These are phyloP conservation scores for Haliclona indistincta DNA, from an alignment of 37 sponge, comb jelly and placozoan genomes.

Conservation along the genomic window DNA sequence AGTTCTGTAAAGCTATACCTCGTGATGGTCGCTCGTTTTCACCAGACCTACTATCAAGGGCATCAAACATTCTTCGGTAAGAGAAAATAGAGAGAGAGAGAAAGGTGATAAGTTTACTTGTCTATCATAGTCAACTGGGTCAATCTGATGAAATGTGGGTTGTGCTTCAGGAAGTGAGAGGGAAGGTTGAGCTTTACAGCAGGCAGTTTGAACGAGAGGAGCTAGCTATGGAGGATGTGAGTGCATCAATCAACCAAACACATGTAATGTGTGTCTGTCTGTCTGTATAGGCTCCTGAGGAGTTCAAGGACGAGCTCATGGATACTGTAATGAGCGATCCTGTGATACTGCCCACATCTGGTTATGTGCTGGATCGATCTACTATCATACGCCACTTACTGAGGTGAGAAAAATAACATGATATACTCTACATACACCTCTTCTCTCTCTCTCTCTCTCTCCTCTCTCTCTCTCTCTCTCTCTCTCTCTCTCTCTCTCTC, in stretches of 20 bases:
- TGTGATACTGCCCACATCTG: conserved; percentile 84
- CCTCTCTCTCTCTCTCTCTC: conserved; percentile 14
- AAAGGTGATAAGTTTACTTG: too few relatives aligned
- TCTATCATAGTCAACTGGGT: too few relatives aligned
- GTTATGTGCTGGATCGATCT: conserved; percentile 76
- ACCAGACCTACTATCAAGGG: conserved; percentile 67
- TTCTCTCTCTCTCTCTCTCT: conserved; percentile 9
- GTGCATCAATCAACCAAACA: not conserved
- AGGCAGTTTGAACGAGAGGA: conserved; percentile 39
- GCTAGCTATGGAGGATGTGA: conserved; percentile 43
- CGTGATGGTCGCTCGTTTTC: conserved; percentile 89
- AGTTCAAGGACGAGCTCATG: conserved; percentile 92
- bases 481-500: not conserved
- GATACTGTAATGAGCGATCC: conserved; percentile 92
- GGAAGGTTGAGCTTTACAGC: conserved; percentile 39
- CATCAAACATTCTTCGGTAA: conserved; percentile 62
- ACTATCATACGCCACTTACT: conserved; percentile 87
- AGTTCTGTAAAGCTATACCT: conserved; percentile 85
- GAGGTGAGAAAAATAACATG: conserved; percentile 43
- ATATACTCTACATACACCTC: not conserved
- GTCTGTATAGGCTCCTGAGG: conserved; percentile 78
- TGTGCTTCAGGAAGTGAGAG: conserved; percentile 24
- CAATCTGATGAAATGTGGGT: conserved; percentile 6
- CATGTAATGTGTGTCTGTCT: not conserved
- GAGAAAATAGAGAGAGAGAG: too few relatives aligned